Percentiles rank a stretch among this genome's conserved stretches.
Evolutionary conservation across 2,113 vertebrate species (phyloP).

Genomic region (Prunella fulvescens): DNA sequence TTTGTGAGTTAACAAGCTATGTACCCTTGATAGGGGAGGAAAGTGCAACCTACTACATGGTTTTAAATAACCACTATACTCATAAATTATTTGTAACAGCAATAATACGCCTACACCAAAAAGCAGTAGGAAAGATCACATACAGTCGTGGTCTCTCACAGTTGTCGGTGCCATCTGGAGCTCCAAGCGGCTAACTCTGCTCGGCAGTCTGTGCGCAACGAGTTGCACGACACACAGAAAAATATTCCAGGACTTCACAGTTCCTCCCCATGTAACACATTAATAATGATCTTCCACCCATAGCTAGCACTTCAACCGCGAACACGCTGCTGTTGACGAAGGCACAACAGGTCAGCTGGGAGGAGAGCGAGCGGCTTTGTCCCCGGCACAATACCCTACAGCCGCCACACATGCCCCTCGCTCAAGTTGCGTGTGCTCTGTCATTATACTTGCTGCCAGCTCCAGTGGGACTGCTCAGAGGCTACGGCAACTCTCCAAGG

Average conservation of each 20-base stretch:
- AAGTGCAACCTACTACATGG: slow-evolving; percentile 11
- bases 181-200: not conserved
- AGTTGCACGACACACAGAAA: not conserved
- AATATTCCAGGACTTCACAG: not conserved
- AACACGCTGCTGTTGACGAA: not conserved
- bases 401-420: not conserved
- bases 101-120: slow-evolving; percentile 28
- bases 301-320: not conserved
- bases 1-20: slow-evolving; percentile 25
- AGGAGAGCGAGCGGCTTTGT: not conserved
- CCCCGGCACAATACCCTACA: not conserved
- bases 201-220: not conserved
- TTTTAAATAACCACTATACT: slow-evolving; percentile 43
- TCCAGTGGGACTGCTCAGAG: not conserved
- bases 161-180: not conserved
- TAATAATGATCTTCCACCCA: not conserved
- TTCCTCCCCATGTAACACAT: not conserved
- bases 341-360: not conserved
- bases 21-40: not conserved
- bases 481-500: not conserved
- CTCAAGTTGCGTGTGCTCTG: not conserved
- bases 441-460: not conserved
- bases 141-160: not conserved
- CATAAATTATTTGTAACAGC: slow-evolving; percentile 50
- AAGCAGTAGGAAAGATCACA: slow-evolving; percentile 4